phyloP scores from a whole-genome alignment of 64 coral and sea anemone species.

The Stylophora pistillata region DNA sequence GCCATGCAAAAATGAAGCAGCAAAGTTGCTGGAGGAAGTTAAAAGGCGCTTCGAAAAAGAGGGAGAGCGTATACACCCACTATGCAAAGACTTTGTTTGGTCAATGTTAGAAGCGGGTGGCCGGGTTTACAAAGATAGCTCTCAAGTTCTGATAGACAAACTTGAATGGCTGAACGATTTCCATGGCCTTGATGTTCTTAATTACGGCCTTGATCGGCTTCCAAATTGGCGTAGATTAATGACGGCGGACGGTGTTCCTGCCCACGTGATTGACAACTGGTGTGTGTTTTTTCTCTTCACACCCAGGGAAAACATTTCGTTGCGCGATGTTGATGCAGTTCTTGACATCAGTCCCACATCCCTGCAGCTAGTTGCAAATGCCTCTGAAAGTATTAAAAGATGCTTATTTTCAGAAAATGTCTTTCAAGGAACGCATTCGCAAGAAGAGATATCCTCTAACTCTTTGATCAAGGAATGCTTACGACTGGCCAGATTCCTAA shows the following conservation, averaged over 20 bases:
- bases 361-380: not conserved
- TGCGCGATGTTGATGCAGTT: constrained; percentile 14
- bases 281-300: constrained; percentile 6
- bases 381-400: not conserved
- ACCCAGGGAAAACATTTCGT: not conserved
- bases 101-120: not conserved
- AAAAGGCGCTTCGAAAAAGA: not conserved
- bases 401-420: constrained; percentile 1
- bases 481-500: not conserved
- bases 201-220: not conserved
- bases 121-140: not conserved
- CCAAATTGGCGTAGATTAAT: constrained; percentile 10
- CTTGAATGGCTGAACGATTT: not conserved
- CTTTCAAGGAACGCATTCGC: not conserved
- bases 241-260: not conserved
- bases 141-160: not conserved
- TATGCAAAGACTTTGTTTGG: not conserved
- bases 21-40: not conserved
- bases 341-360: not conserved
- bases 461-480: not conserved
- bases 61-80: not conserved
- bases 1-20: not conserved
- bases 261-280: constrained; percentile 22
- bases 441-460: not conserved
- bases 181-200: not conserved